Conservation (phyloP, 1,140 invertebrate species). For the Monochamus saltuarius region DNA sequence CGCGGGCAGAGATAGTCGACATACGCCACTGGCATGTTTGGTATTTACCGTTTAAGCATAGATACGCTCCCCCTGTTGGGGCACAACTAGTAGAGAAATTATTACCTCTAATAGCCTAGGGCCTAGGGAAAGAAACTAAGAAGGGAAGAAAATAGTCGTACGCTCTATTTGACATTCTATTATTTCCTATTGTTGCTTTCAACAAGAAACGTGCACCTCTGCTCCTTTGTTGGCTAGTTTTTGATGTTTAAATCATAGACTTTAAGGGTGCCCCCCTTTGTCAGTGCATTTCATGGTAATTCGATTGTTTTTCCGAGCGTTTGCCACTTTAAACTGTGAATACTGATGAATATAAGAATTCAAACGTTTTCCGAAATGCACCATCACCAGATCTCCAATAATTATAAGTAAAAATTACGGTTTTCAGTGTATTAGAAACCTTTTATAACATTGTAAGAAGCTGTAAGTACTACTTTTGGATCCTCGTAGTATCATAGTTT, state of each 20-base stretch:
- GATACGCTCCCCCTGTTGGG: conserved; percentile 4
- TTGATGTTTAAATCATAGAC: conserved; percentile 22
- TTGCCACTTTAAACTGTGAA: too few species aligned
- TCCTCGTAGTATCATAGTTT: too few species aligned
- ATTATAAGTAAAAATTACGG: too few species aligned
- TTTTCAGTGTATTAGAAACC: too few species aligned
- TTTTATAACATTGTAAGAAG: too few species aligned
- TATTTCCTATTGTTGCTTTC: conserved; percentile 19
- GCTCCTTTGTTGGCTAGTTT: conserved; percentile 21
- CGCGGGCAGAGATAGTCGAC: too few species aligned
- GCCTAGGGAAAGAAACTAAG: conserved; percentile 12
- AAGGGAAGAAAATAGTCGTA: conserved; percentile 21
- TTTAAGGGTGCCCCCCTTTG: conserved; percentile 5
- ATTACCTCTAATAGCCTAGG: conserved; percentile 24
- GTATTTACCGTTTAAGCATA: conserved; percentile 14
- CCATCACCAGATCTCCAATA: too few species aligned
- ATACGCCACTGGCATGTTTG: neutral
- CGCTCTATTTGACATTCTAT: conserved; percentile 24
- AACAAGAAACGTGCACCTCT: conserved; percentile 18
- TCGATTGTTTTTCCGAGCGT: neutral
- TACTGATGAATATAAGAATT: too few species aligned
- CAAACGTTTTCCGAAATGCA: too few species aligned
- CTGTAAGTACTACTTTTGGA: too few species aligned
- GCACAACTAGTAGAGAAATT: conserved; percentile 23
- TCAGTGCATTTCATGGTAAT: conserved; percentile 14